Evolutionary conservation across 2,113 vertebrate genomes (phyloP).

Genomic region (Oryzias woworae): DNA sequence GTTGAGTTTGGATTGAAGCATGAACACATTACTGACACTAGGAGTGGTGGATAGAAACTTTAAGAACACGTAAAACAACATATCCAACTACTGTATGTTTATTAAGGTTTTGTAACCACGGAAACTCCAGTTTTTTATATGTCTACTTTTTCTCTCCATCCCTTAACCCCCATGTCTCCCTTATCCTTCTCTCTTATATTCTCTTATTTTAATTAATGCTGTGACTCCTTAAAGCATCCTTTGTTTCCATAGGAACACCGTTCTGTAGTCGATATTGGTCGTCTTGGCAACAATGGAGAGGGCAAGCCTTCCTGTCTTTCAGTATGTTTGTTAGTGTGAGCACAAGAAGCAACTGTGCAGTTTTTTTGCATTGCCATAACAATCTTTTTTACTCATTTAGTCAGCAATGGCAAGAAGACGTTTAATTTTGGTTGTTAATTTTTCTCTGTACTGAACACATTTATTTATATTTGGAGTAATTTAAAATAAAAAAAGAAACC

Average conservation of each 20-base stretch:
- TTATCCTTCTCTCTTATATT: constrained; percentile 57
- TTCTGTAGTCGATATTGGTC: constrained; percentile 71
- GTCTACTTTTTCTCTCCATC: constrained; percentile 8
- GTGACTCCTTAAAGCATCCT: constrained; percentile 72
- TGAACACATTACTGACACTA: too few species aligned
- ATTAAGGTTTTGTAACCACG: constrained; percentile 23
- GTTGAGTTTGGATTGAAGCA: too few species aligned
- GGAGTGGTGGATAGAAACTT: too few species aligned
- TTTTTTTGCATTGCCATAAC: constrained; percentile 11
- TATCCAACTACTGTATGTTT: not conserved
- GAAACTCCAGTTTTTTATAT: not conserved
- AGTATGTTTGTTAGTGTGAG: constrained; percentile 9
- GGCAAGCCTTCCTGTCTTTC: constrained; percentile 45
- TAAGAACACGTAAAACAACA: too few species aligned
- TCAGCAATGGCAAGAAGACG: not conserved
- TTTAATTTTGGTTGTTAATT: not conserved
- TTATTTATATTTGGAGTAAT: too few species aligned
- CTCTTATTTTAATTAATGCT: constrained; percentile 72
- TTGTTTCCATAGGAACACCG: constrained; percentile 78
- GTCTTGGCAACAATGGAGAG: constrained; percentile 66
- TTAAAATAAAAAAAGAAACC: too few species aligned
- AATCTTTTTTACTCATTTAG: constrained; percentile 6
- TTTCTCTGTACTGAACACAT: too few species aligned
- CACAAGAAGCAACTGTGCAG: constrained; percentile 15
- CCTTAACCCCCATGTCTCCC: constrained; percentile 37